Percentiles rank a stretch among this genome's conserved stretches.
phyloP scores from a whole-genome alignment of 2,113 vertebrate genomes.

The Brachyhypopomus occidentalis region DNA sequence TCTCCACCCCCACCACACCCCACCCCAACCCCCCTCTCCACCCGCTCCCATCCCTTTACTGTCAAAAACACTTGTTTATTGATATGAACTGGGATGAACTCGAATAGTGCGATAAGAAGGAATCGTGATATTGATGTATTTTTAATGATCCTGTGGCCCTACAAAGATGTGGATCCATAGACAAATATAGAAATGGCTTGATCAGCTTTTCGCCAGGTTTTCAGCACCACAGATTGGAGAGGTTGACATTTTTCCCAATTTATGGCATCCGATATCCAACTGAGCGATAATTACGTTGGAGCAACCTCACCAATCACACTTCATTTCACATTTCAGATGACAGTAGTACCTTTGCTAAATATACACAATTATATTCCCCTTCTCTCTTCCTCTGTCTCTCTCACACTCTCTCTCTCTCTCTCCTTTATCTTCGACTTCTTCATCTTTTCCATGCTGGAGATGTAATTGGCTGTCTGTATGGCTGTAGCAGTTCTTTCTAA shows the following conservation, averaged over 20 bases:
- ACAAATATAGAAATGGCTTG: conserved; percentile 7
- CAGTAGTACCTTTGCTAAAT: conserved; percentile 78
- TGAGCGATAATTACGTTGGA: conserved; percentile 75
- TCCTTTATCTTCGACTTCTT: conserved; percentile 25
- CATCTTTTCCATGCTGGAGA: conserved; percentile 76
- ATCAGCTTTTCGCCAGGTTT: conserved; percentile 21
- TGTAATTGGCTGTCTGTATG: conserved; percentile 79
- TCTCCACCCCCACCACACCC: conserved; percentile 54
- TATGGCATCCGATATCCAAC: conserved; percentile 66
- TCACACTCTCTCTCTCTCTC: conserved; percentile 42
- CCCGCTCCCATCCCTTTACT: conserved; percentile 54
- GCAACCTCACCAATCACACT: conserved; percentile 52
- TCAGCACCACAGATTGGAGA: conserved; percentile 23
- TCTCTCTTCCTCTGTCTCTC: conserved; percentile 36
- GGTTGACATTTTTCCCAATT: conserved; percentile 62
- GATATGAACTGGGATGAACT: conserved; percentile 31
- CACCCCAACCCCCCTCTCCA: conserved; percentile 30
- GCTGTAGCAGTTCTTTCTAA: conserved; percentile 80
- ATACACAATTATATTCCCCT: conserved; percentile 68
- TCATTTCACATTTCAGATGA: conserved; percentile 78
- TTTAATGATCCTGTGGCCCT: conserved; percentile 6
- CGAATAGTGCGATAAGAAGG: background rate
- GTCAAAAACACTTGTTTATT: conserved; percentile 36
- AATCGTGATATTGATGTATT: conserved; percentile 22
- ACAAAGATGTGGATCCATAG: background rate